Evolutionary conservation across 1,140 invertebrate genomes (phyloP), one percentile per base, ranked within the genome.

Genomic region (Galleria mellonella): DNA sequence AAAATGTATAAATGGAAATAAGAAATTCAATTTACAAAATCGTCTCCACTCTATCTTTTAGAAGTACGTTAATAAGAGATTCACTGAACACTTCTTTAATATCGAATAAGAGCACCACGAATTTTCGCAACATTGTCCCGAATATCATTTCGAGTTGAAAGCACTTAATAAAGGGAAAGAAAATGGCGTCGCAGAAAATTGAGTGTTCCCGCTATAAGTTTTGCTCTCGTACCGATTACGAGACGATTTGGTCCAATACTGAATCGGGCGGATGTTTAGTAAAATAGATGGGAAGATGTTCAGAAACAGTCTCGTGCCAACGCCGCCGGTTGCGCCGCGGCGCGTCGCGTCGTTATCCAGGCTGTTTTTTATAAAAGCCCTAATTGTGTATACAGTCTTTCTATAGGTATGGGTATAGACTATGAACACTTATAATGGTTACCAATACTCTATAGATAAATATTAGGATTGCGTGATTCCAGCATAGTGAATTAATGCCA

Each of bases 51-150:
- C 74, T 71, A 62, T 79, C 77, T 67, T 72, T 83, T 41, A 79
- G 55, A 14, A 83, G 33, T 42, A 83, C 82, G 44, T 85, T 83
- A 42, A 83, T 78, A 9, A 81, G 62, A 43, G 70, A 82, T 72
- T 85, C 82, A 82, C 82, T 85, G 47, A 83, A 85, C 53, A 68
- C 82, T 65, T 83, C 82, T 39, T 85, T 85, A 31, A 83, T 75
- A 54, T 83, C 77, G 29, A 83, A 85, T 29, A 78, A 50, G 9
- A 78, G 51, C 43, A 72, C 73, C 10, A 83, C 78, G 41, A 77
- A 72, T 61, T 77, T 81, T 42, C 68, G 61, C 59, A 71, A 53
- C 62, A 71, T 77, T 51, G 67, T 74, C 39, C 62, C 56, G 27
- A 60, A 69, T 47, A 56, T 57, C 70, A 72, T 78, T 46, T 61